phyloP scores from a whole-genome alignment of 2,888 invertebrate species.

The Cheilosia soror region DNA sequence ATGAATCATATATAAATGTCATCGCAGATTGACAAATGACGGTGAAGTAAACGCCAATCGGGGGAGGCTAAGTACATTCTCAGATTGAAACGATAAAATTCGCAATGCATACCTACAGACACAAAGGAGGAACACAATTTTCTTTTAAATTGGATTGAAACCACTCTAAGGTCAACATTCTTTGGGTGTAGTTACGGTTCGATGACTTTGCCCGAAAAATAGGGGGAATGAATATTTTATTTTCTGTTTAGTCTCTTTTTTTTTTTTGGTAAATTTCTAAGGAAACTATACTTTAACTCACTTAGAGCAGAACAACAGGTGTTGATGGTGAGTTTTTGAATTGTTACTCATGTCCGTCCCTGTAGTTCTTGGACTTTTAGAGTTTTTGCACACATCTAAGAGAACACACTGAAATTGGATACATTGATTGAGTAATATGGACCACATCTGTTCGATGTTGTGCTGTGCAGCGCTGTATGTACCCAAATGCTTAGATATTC shows the following conservation, averaged over 20 bases:
- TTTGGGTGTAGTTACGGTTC: constrained; percentile 48
- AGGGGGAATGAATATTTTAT: constrained; percentile 32
- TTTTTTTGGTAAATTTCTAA: constrained; percentile 23
- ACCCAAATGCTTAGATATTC: constrained; percentile 3
- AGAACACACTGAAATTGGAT: constrained; percentile 51
- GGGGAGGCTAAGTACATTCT: constrained; percentile 5
- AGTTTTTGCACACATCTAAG: constrained; percentile 13
- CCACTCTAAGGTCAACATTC: constrained; percentile 67
- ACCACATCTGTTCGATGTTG: constrained; percentile 56
- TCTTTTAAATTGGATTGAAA: constrained; percentile 39
- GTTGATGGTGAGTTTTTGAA: background rate
- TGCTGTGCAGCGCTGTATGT: background rate
- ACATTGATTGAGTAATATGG: constrained; percentile 45
- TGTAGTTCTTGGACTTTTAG: background rate
- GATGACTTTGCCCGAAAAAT: constrained; percentile 20
- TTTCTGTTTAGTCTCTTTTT: background rate
- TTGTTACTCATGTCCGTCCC: background rate
- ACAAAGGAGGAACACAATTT: too few relatives aligned
- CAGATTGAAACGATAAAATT: too few relatives aligned
- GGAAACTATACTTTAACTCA: background rate
- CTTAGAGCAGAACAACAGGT: constrained; percentile 41
- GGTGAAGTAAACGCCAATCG: background rate
- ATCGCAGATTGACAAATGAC: constrained; percentile 36
- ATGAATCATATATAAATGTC: constrained; percentile 56
- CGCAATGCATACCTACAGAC: too few relatives aligned